Evolutionary conservation across 2,888 invertebrate genomes (phyloP), one percentile per base, ranked within the genome.

Genomic region (Nephrocerus scutellatus): DNA sequence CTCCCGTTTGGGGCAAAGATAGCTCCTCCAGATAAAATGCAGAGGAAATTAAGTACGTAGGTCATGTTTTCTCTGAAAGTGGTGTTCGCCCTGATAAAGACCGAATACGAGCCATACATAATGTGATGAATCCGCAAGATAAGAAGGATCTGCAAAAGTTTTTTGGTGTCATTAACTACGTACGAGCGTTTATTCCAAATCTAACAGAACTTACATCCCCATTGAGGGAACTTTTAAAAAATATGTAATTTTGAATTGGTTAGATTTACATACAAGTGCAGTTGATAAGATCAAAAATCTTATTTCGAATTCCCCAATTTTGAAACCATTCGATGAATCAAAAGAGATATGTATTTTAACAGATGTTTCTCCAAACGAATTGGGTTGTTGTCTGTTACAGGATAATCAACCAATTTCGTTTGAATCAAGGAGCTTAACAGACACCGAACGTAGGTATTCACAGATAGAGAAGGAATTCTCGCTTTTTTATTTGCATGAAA

Each of bases 151-250:
- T 44, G 6, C 34, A 39, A 30, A 37, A 25, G 19, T 39, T 48
- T 19, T 34, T 48, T 14, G 42, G 40, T 15, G 28, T 42, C 4
- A 13, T 44, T 21, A 43, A 44, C 21, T 48, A 51, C 51, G 31
- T 44, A 43, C 34, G 33, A 48, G 19, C 40, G 37, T 39, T 50
- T 52, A 14, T 43, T 12, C 46, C 44, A 14, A 50, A 44, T 30
- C 32, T 50, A 28, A 39, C 50, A 22, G 21, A 37, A 15, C 10
- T 21, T 15, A 25, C 41, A 25, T 35, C n/a, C n/a, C n/a, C n/a
- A n/a, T n/a, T n/a, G n/a, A n/a, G n/a, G n/a, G n/a, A n/a, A n/a
- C n/a, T n/a, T 7, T 30, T 30, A 18, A 28, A 24, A 25, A 44
- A 46, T 14, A 43, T 20, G 29, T 39, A 13, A 18, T 23, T 21